phyloP scores from a whole-genome alignment of 2,113 vertebrate genomes.

The Channa argus region DNA sequence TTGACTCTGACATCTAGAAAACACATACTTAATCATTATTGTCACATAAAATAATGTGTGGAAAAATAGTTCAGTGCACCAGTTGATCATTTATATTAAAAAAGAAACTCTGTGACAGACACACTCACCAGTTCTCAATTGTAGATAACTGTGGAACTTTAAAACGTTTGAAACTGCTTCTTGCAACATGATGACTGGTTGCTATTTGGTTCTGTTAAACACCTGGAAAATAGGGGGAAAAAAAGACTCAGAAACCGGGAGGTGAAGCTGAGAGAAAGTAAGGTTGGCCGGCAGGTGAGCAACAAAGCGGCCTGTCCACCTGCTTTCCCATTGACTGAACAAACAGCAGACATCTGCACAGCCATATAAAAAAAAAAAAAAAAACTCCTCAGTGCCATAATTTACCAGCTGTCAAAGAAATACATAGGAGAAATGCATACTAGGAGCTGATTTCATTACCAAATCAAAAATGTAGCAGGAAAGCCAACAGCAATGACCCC shows the following conservation, averaged over 20 bases:
- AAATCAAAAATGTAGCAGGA: background rate
- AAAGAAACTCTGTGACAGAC: background rate
- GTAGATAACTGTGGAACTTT: slow-evolving; percentile 82
- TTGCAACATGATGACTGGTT: slow-evolving; percentile 83
- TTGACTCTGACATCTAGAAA: slow-evolving; percentile 88
- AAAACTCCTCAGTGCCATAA: slow-evolving; percentile 1
- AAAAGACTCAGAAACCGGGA: background rate
- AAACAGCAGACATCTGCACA: slow-evolving; percentile 81
- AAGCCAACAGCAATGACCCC: background rate
- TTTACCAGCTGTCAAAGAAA: slow-evolving; percentile 6
- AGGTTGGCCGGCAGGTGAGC: slow-evolving; percentile 21
- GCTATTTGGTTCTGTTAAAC: slow-evolving; percentile 21
- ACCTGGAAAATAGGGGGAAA: slow-evolving; percentile 3
- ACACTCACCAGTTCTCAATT: slow-evolving; percentile 87
- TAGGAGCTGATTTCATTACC: background rate
- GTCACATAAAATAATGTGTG: too few species aligned
- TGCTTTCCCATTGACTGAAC: slow-evolving; percentile 61
- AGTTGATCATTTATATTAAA: background rate
- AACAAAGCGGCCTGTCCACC: slow-evolving; percentile 28
- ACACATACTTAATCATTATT: slow-evolving; percentile 11
- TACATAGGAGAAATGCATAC: background rate
- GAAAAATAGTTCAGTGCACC: background rate
- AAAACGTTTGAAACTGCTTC: slow-evolving; percentile 80
- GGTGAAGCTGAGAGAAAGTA: background rate
- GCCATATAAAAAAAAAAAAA: slow-evolving; percentile 51